phyloP scores from a whole-genome alignment of 2,888 invertebrate genomes.

The Conops quadrifasciatus region DNA sequence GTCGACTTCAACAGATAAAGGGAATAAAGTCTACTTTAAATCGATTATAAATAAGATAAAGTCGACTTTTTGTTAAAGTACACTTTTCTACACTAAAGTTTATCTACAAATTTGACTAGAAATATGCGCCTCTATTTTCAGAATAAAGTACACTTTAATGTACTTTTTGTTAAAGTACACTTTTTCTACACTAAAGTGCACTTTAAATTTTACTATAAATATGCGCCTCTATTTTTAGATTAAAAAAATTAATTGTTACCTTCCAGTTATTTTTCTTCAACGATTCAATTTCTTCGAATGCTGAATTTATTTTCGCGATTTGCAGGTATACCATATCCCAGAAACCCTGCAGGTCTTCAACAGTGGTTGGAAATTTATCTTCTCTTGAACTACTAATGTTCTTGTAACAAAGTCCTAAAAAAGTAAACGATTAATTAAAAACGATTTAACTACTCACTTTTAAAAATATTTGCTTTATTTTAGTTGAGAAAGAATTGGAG shows the following conservation, averaged over 20 bases:
- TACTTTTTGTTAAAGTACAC: background rate
- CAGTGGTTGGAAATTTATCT: conserved; percentile 88
- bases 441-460: background rate
- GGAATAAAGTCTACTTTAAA: no score
- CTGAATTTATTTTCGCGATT: conserved; percentile 82
- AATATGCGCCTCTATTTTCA: background rate
- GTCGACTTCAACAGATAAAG: no score
- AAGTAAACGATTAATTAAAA: conserved; percentile 9
- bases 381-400: conserved; percentile 74
- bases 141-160: background rate
- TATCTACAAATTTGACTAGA: no score
- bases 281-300: conserved; percentile 76
- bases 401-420: conserved; percentile 73
- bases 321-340: conserved; percentile 98
- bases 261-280: conserved; percentile 76
- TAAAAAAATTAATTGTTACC: conserved; percentile 45
- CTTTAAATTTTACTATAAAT: background rate
- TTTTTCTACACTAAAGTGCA: no score
- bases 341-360: conserved; percentile 92
- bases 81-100: no score
- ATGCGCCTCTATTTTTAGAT: background rate
- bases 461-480: no score
- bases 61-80: no score
- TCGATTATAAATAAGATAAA: no score
- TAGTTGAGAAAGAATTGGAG: background rate